Evolutionary conservation across 2,888 invertebrate species (phyloP).

Genomic region (Drosophila engyochracea): DNA sequence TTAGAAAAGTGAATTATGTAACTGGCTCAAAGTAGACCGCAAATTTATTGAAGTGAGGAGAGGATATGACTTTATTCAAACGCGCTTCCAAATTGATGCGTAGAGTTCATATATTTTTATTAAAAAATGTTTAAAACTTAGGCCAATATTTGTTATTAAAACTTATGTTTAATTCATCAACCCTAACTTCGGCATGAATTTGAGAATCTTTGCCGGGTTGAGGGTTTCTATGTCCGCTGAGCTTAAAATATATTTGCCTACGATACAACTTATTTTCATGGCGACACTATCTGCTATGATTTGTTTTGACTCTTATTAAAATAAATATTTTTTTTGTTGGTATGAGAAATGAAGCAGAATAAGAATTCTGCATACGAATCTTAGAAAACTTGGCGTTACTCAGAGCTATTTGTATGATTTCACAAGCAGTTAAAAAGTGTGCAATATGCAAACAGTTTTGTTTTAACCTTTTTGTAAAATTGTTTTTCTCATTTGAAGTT

Average conservation of each 20-base stretch:
- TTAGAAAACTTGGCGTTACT: not conserved
- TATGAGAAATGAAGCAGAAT: not conserved
- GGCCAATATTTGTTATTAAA: not conserved
- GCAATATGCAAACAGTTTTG: constrained; percentile 4
- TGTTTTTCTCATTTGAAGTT: constrained; percentile 1
- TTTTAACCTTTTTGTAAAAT: not conserved
- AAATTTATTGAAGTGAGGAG: not conserved
- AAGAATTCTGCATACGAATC: not conserved
- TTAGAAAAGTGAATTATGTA: not conserved
- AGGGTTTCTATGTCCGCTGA: not conserved
- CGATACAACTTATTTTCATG: not conserved
- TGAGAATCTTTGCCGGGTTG: not conserved
- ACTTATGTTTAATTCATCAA: not conserved
- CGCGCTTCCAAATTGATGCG: not conserved
- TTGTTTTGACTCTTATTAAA: not conserved
- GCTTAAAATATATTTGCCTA: not conserved
- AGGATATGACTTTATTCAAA: not conserved
- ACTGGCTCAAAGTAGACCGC: constrained; percentile 3
- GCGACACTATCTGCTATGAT: not conserved
- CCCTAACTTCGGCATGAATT: not conserved
- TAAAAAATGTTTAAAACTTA: not conserved
- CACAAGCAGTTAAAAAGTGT: not conserved
- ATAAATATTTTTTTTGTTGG: not conserved
- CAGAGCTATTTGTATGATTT: not conserved
- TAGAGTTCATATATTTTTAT: not conserved